Conservation (phyloP, 2,888 invertebrate species). For the Clitarchus hookeri region DNA sequence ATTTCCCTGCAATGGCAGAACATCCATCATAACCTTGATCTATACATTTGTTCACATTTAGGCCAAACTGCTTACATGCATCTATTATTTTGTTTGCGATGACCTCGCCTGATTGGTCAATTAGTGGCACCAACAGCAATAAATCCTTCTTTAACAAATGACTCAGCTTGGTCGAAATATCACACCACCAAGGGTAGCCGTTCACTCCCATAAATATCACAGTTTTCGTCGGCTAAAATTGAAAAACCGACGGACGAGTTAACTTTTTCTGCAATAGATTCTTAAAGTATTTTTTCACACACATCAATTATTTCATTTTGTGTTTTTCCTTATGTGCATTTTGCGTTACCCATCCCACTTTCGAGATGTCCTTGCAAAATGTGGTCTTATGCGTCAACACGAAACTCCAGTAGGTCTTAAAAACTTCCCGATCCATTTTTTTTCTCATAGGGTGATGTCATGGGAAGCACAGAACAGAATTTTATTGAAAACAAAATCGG, state of each 20-base stretch:
- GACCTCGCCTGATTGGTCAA: constrained; percentile 36
- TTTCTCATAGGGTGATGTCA: constrained; percentile 28
- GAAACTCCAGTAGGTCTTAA: constrained; percentile 25
- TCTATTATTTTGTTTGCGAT: constrained; percentile 40
- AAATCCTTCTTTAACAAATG: constrained; percentile 34
- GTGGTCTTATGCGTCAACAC: neutral
- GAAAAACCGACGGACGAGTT: constrained; percentile 39
- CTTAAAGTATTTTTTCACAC: constrained; percentile 42
- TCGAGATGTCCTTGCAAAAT: neutral
- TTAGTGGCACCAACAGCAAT: constrained; percentile 37
- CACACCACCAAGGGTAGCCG: constrained; percentile 46
- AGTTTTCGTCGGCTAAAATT: constrained; percentile 47
- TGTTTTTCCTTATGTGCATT: constrained; percentile 23
- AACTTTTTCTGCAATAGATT: constrained; percentile 38
- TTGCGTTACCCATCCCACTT: neutral
- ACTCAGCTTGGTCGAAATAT: constrained; percentile 21
- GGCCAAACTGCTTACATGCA: too few species aligned
- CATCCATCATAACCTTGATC: too few species aligned
- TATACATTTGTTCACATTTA: too few species aligned
- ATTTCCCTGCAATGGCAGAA: constrained; percentile 45
- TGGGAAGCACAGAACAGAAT: constrained; percentile 29
- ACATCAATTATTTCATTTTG: constrained; percentile 44
- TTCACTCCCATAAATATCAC: constrained; percentile 47
- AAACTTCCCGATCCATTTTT: constrained; percentile 12
- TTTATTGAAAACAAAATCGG: constrained; percentile 21